Conservation (phyloP, 53 echinoderm and acorn worm genomes). For the Echinometra lucunter region DNA sequence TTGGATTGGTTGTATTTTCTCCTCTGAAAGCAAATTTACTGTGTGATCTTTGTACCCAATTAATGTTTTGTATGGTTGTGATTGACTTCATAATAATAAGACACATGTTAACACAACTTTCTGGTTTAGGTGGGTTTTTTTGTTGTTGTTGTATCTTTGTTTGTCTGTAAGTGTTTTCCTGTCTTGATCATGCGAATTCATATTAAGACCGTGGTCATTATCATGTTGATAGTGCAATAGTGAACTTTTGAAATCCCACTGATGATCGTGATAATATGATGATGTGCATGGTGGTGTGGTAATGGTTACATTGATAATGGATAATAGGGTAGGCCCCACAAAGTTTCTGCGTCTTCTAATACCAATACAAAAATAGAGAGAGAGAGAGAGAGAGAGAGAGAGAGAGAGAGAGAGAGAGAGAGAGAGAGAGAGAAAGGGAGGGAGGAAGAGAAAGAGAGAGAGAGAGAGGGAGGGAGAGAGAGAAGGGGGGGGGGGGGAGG, state of each 20-base stretch:
- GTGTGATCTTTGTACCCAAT: slow-evolving; percentile 36
- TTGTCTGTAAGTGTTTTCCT: too few relatives aligned
- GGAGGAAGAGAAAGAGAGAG: neutral
- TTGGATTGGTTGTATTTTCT: neutral
- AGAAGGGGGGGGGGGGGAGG: neutral
- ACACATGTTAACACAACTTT: neutral
- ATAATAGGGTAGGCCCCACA: too few relatives aligned
- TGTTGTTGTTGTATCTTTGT: neutral
- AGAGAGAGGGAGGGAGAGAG: neutral
- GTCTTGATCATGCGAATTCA: neutral
- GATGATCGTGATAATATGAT: neutral
- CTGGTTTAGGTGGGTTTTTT: neutral
- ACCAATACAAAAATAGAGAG: neutral
- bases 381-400: neutral
- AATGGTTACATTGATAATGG: neutral
- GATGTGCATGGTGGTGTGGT: neutral
- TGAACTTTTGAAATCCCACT: neutral
- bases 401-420: neutral
- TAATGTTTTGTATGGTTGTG: slow-evolving; percentile 61
- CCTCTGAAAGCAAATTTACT: neutral
- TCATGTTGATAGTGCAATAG: neutral
- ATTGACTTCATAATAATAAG: slow-evolving; percentile 38
- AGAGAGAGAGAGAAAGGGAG: neutral
- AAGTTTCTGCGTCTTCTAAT: too few relatives aligned
- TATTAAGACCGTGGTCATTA: neutral